Percentiles rank a stretch among this genome's conserved stretches.
Conservation (phyloP, 1,140 invertebrate genomes). For the Parapsyche elsis region DNA sequence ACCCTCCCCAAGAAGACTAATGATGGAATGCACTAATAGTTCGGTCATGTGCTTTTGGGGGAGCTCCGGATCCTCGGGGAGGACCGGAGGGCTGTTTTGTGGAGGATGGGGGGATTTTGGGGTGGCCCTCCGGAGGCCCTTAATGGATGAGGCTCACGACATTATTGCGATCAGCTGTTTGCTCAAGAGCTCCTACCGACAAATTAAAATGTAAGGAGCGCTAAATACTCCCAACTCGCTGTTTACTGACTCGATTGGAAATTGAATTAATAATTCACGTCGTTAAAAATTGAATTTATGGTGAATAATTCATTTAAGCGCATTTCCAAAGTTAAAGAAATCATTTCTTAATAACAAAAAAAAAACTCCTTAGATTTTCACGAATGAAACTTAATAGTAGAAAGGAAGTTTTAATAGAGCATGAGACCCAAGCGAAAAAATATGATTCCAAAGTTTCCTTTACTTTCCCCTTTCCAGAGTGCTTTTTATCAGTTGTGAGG, state of each 20-base stretch:
- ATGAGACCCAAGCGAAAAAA: background rate
- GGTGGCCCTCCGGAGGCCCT: slow-evolving; percentile 12
- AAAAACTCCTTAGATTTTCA: background rate
- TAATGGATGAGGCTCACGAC: slow-evolving; percentile 53
- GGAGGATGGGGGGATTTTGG: background rate
- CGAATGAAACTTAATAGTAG: slow-evolving; percentile 5
- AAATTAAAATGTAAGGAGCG: slow-evolving; percentile 37
- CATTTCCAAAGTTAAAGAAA: background rate
- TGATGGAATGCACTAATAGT: slow-evolving; percentile 56
- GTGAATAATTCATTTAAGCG: background rate
- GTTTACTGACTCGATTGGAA: too few species aligned
- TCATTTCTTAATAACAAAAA: slow-evolving; percentile 1
- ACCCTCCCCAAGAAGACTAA: slow-evolving; percentile 50
- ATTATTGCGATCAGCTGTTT: slow-evolving; percentile 55
- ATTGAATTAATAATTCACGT: background rate
- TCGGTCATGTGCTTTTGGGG: slow-evolving; percentile 36
- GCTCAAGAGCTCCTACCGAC: background rate
- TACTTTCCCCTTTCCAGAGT: slow-evolving; percentile 21
- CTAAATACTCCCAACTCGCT: too few species aligned
- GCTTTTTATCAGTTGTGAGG: slow-evolving; percentile 40
- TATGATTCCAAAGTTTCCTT: slow-evolving; percentile 5
- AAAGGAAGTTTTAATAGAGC: slow-evolving; percentile 12
- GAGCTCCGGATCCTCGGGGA: background rate
- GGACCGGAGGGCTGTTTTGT: background rate
- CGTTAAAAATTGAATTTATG: background rate